phyloP scores from a whole-genome alignment of 2,797 vertebrate genomes.

The Monodelphis domestica region DNA sequence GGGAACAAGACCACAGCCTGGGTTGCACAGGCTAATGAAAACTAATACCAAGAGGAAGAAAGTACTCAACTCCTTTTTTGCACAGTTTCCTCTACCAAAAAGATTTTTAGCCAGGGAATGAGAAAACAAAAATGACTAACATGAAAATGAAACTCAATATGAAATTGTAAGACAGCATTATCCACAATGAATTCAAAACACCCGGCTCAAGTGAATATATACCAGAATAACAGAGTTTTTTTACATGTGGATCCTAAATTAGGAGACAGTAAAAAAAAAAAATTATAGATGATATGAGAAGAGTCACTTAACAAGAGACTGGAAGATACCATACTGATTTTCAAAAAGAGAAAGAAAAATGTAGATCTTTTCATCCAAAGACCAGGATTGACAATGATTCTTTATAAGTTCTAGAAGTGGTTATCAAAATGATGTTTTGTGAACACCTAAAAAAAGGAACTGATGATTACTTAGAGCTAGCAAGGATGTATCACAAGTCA shows the following conservation, averaged over 20 bases:
- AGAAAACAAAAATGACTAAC: neutral
- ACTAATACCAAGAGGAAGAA: neutral
- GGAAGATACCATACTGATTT: neutral
- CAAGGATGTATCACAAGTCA: neutral
- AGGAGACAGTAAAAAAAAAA: neutral
- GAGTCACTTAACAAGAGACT: neutral
- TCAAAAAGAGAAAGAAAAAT: neutral
- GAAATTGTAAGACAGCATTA: neutral
- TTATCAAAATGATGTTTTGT: neutral
- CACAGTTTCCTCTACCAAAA: neutral
- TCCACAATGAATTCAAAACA: neutral
- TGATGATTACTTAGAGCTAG: neutral
- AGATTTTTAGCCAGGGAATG: neutral
- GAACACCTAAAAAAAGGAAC: neutral
- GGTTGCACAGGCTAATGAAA: neutral
- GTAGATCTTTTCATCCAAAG: neutral
- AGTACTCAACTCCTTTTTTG: neutral
- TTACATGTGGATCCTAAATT: neutral
- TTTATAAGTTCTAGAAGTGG: neutral
- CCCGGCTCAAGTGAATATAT: neutral
- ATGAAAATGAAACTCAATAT: neutral
- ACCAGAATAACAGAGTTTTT: neutral
- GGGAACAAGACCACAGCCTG: neutral
- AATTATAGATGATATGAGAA: neutral
- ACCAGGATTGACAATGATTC: neutral